A percentile compares a stretch with the other conserved stretches of the same genome.
These are phyloP conservation scores for Rhizoglyphus robini DNA, from an alignment of 1,140 invertebrate genomes.

Conservation along the genomic window DNA sequence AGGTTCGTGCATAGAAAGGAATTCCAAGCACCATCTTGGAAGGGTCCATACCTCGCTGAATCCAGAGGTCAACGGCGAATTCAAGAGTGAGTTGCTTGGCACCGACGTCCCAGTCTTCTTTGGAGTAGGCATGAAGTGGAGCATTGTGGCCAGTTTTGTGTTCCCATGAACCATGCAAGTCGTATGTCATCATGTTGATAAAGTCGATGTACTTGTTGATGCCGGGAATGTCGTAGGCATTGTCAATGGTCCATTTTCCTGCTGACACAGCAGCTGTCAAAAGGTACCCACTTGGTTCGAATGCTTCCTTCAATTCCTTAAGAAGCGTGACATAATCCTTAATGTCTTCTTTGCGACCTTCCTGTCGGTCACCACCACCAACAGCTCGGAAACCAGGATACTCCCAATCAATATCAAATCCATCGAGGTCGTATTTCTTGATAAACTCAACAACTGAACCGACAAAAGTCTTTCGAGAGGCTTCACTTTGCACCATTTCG, in stretches of 20 bases:
- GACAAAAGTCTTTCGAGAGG: conserved; percentile 36
- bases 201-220: conserved; percentile 57
- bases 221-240: conserved; percentile 53
- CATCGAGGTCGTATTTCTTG: conserved; percentile 60
- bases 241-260: conserved; percentile 50
- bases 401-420: conserved; percentile 55
- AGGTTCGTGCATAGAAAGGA: conserved; percentile 51
- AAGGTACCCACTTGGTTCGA: conserved; percentile 44
- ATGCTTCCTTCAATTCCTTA: conserved; percentile 51
- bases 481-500: conserved; percentile 45
- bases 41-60: conserved; percentile 53
- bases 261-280: conserved; percentile 54
- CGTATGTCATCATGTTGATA: conserved; percentile 74
- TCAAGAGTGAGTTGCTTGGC: conserved; percentile 41
- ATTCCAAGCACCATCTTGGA: conserved; percentile 64
- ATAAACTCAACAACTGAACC: conserved; percentile 35
- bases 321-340: conserved; percentile 57
- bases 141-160: conserved; percentile 37
- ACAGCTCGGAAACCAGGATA: conserved; percentile 56
- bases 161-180: conserved; percentile 71
- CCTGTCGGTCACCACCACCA: conserved; percentile 45
- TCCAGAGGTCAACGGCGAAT: conserved; percentile 37
- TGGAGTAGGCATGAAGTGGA: conserved; percentile 31
- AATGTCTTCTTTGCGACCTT: conserved; percentile 48
- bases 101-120: conserved; percentile 21